Conservation (phyloP, 2,113 vertebrate genomes). For the Mus musculus region DNA sequence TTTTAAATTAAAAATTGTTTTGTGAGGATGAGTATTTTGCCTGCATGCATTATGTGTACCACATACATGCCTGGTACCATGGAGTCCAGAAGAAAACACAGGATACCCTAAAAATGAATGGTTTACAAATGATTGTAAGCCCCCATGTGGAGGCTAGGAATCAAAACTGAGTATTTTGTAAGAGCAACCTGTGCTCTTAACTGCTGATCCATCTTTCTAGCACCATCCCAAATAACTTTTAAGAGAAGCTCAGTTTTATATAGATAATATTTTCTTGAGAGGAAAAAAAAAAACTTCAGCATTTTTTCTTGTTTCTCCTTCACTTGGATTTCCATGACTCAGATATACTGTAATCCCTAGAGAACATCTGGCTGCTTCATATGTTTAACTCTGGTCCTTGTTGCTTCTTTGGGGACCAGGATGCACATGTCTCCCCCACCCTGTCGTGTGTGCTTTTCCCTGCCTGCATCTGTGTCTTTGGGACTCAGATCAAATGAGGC, state of each 20-base stretch:
- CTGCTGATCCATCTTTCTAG: neutral
- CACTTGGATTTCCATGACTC: neutral
- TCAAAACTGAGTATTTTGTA: neutral
- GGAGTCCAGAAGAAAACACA: neutral
- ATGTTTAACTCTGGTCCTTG: neutral
- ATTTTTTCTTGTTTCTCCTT: slow-evolving; percentile 25
- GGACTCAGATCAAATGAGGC: neutral
- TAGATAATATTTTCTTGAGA: neutral
- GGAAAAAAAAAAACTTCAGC: neutral
- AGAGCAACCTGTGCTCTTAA: neutral
- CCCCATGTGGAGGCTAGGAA: neutral
- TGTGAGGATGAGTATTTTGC: neutral
- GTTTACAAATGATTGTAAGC: neutral
- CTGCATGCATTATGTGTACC: neutral
- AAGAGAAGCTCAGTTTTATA: neutral
- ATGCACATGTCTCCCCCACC: neutral
- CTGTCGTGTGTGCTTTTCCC: neutral
- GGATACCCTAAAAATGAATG: neutral
- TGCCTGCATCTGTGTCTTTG: neutral
- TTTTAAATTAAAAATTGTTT: neutral
- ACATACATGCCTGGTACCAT: neutral
- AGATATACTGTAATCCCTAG: neutral
- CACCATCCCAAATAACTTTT: neutral
- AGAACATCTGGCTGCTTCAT: neutral
- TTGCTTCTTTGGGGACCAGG: neutral